Conservation (phyloP, 1,140 invertebrate species). For the Caenorhabditis tropicalis region DNA sequence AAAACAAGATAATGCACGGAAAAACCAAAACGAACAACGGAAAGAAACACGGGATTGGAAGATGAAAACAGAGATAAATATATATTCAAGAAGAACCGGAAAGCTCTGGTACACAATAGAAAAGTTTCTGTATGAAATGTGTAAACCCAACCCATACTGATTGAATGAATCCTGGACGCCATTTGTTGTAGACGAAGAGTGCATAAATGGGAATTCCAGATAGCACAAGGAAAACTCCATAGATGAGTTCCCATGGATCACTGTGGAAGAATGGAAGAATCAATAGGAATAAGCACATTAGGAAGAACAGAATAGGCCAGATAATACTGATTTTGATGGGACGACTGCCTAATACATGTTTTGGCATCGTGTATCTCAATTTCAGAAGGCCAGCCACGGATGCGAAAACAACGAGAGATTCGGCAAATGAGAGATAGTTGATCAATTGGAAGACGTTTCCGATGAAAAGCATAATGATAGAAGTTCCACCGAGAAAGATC, state of each 20-base stretch:
- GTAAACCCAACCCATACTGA: constrained; percentile 61
- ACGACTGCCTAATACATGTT: constrained; percentile 67
- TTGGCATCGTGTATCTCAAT: constrained; percentile 82
- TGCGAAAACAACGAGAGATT: constrained; percentile 88
- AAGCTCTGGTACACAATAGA: constrained; percentile 55
- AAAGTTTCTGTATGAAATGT: constrained; percentile 55
- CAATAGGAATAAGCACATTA: constrained; percentile 67
- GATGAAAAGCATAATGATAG: constrained; percentile 84
- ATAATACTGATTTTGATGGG: constrained; percentile 59
- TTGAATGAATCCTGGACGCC: constrained; percentile 60
- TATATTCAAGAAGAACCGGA: not conserved
- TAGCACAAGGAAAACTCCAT: constrained; percentile 65
- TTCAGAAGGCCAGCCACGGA: constrained; percentile 87
- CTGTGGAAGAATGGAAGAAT: constrained; percentile 63
- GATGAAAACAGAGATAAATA: not conserved
- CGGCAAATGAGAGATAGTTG: constrained; percentile 90
- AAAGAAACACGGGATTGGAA: constrained; percentile 1
- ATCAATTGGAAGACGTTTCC: constrained; percentile 88
- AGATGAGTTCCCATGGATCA: constrained; percentile 63
- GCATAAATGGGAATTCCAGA: constrained; percentile 69
- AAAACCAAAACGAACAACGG: not conserved
- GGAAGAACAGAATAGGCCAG: constrained; percentile 66
- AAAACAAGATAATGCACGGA: constrained; percentile 28
- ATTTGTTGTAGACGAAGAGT: constrained; percentile 60
- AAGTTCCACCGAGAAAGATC: constrained; percentile 76